Base-by-base conservation (phyloP, 2,797 vertebrate species). In the Euthynnus affinis region DNA sequence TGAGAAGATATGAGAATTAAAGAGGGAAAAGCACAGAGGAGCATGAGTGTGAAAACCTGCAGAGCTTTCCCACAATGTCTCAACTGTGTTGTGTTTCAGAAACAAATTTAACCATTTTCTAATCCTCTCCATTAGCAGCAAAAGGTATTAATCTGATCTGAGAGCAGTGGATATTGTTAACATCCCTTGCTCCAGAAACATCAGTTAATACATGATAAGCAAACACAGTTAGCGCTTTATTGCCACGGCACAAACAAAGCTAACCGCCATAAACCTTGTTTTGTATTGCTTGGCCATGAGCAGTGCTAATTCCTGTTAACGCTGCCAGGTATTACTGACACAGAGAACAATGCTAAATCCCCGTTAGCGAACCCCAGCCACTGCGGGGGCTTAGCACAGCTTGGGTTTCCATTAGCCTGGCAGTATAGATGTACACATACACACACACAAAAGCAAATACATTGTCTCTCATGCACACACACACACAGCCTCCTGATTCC, bases 261-360 rank as follows among this genome's bases (percentile, higher is more conserved):
- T 76, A 87, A 88, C 76, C 46, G 6, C 66, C 42, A 34, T 89
- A 88, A 91, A 81, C 90, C 87, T 87, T 13, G 22, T 88, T 87
- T 82, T 83, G 79, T 81, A 70, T 89, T 88, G 74, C 87, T 81
- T 82, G 87, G 81, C 79, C 87, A 84, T 68, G 81, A 89, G 80
- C 78, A 77, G 85, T 85, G 80, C 81, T 92, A 83, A 91, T 91
- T 88, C 87, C 83, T 49, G 76, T 78, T 75, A 87, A 81, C 29
- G 59, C 80, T 91, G 86, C 83, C 87, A 89, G 88, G 91, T 94
- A 89, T 92, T 90, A 88, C 84, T 89, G 91, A 91, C 86, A 89
- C 70, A 25, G 75, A 87, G 80, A 92, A 91, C 90, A 91, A 91
- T 92, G 84, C 71, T 82, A 91, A 93, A 91, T 91, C 91, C 86